These are phyloP conservation scores for Drosophila melanosoma DNA, from an alignment of 2,888 invertebrate species.

Conservation along the genomic window DNA sequence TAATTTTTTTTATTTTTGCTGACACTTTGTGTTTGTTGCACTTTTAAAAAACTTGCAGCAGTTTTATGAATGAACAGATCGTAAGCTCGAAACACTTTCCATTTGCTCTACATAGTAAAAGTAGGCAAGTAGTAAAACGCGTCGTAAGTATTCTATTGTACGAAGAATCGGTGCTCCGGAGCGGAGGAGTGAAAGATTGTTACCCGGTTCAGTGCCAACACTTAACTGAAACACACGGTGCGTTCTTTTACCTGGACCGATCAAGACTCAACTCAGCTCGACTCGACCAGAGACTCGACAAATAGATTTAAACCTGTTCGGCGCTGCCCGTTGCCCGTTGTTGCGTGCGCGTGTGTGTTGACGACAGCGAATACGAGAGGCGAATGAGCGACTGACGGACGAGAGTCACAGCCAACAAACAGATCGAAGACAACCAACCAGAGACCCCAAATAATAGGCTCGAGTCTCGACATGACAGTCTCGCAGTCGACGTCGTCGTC, in stretches of 20 bases:
- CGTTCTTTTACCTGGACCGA: slow-evolving; percentile 77
- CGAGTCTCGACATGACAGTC: slow-evolving; percentile 54
- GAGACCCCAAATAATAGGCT: slow-evolving; percentile 54
- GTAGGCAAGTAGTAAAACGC: slow-evolving; percentile 25
- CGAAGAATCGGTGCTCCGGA: slow-evolving; percentile 40
- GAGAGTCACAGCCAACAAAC: slow-evolving; percentile 56
- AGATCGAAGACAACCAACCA: slow-evolving; percentile 60
- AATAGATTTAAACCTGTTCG: slow-evolving; percentile 64
- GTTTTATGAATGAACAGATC: slow-evolving; percentile 44
- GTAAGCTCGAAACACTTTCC: slow-evolving; percentile 45
- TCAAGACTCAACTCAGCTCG: slow-evolving; percentile 46
- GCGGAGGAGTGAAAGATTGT: slow-evolving; percentile 82
- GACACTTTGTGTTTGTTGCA: slow-evolving; percentile 43
- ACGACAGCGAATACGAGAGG: slow-evolving; percentile 78
- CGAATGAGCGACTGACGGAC: slow-evolving; percentile 74
- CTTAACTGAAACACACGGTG: slow-evolving; percentile 84
- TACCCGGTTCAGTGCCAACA: slow-evolving; percentile 85
- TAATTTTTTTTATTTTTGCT: slow-evolving; percentile 14
- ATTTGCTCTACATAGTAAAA: slow-evolving; percentile 50
- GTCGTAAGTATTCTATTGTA: slow-evolving; percentile 20
- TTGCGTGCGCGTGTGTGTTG: slow-evolving; percentile 73
- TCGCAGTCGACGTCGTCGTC: slow-evolving; percentile 22
- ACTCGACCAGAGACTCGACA: slow-evolving; percentile 31
- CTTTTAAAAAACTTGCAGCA: slow-evolving; percentile 41
- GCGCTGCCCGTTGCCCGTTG: slow-evolving; percentile 38